Evolutionary conservation across 2,113 vertebrate species (phyloP), one percentile per base, ranked within the genome.

Genomic region (Euleptes europaea): DNA sequence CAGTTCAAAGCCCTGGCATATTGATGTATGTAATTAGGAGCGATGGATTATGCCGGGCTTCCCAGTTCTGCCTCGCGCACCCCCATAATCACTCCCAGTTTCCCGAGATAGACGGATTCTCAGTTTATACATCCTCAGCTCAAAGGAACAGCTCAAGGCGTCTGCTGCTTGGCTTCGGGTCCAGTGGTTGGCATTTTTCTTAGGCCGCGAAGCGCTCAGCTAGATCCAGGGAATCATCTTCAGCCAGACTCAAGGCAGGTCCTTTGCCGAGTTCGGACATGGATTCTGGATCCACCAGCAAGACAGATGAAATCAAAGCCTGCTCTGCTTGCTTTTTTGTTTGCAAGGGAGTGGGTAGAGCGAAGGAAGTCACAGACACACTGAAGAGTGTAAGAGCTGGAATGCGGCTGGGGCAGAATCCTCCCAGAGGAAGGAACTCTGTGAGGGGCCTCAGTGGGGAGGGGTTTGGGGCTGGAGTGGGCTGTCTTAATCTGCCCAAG

Each of bases 401-500:
- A 10, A 31, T 69, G 67, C 21, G 51, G 80, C 7, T 78, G 84
- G 87, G n/a, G 88, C 85, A 12, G 84, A 49, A 88, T 91, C 91
- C 94, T 89, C 91, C 86, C 88, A 49, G 60, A 85, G 82, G 83
- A 91, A 49, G 87, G 88, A 38, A 73, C 84, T 91, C 38, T 60
- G 21, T 83, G 38, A 80, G 76, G 2, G 88, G 86, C 78, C 67
- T 5, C 87, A 72, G 31, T 0, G 33, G 88, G 90, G 90, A 92
- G 89, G 90, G 83, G 79, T 88, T 82, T 85, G 88, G n/a, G 7
- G 87, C 87, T 88, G 89, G 90, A 92, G 70, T 83, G 83, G 72
- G 86, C 90, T 82, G 88, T 86, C 88, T 88, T 89, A 90, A 91
- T 90, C 65, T 88, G 47, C 84, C 66, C 88, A 1, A 0, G 28